phyloP scores from a whole-genome alignment of 2,113 vertebrate genomes.

The Penelope pileata region DNA sequence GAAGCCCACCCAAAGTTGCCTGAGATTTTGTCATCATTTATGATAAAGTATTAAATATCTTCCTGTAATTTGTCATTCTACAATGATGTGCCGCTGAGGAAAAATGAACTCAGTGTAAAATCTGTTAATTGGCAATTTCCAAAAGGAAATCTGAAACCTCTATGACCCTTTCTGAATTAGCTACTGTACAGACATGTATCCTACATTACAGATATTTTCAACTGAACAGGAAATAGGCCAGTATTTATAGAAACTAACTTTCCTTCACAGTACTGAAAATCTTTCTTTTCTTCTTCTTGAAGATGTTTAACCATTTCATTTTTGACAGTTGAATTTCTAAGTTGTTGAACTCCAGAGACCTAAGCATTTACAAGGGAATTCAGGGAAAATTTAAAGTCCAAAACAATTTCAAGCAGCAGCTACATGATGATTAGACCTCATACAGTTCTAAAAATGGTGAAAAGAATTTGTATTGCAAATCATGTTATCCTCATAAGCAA shows the following conservation, averaged over 20 bases:
- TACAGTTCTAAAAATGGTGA: not conserved
- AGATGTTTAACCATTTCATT: not conserved
- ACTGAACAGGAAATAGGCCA: not conserved
- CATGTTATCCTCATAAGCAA: not conserved
- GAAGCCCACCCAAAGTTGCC: constrained; percentile 33
- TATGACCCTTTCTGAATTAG: constrained; percentile 15
- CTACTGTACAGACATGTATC: constrained; percentile 32
- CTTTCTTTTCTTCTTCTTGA: not conserved
- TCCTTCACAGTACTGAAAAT: not conserved
- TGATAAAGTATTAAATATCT: constrained; percentile 52
- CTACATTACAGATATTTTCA: constrained; percentile 48
- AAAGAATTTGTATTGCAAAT: not conserved
- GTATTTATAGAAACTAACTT: not conserved
- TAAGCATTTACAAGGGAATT: not conserved
- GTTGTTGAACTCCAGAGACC: not conserved
- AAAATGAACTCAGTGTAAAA: constrained; percentile 43
- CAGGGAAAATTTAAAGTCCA: not conserved
- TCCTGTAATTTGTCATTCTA: constrained; percentile 36
- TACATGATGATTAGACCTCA: not conserved
- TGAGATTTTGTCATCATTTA: constrained; percentile 48
- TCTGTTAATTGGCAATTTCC: constrained; percentile 63
- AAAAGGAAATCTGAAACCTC: constrained; percentile 64
- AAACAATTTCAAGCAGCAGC: constrained; percentile 25
- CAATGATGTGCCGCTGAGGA: constrained; percentile 24
- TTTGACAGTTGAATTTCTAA: constrained; percentile 9